Evolutionary conservation across 2,888 invertebrate genomes (phyloP), one percentile per base, ranked within the genome.

Genomic region (Agrochola lychnidis): DNA sequence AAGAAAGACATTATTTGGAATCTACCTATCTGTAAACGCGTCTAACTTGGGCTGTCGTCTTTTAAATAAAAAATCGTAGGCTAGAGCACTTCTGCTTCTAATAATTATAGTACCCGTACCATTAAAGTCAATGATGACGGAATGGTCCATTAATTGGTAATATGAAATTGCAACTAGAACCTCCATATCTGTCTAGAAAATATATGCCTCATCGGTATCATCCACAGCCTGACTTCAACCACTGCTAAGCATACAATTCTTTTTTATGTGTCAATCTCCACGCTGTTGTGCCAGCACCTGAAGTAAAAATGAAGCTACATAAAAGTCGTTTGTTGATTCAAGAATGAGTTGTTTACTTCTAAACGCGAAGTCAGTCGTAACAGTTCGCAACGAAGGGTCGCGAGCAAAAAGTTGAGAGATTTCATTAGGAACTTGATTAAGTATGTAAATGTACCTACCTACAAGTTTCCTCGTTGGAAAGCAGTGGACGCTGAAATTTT

Each of bases 361-460:
- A 70, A 78, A 78, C 73, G 78, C 69, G 57, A 78, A 84, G 78
- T 85, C 78, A 79, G 48, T 62, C 73, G 84, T 78, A 76, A 76
- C 85, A 72, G 75, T 57, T 69, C 61, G 14, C 70, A 69, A 74
- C 73, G 79, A 82, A 80, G 82, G 85, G 66, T 73, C 70, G 48
- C 69, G 48, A 71, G 57, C 78, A 71, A 86, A 84, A 88, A 86
- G 78, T 87, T 82, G 62, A 51, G 75, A 77, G 76, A 36, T 82
- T 82, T 80, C 78, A 84, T 88, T 76, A 72, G 51, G 57, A 80
- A 76, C 82, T 84, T 82, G 82, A 71, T 87, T 82, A 84, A 87
- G 85, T 87, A 87, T 88, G 88, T 86, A 88, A 86, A 88, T 87
- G 74, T 67, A 67, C 70, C 62, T 73, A 64, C 79, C 68, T 70